These are phyloP conservation scores for Hyles euphorbiae DNA, from an alignment of 1,140 invertebrate species.

Conservation along the genomic window DNA sequence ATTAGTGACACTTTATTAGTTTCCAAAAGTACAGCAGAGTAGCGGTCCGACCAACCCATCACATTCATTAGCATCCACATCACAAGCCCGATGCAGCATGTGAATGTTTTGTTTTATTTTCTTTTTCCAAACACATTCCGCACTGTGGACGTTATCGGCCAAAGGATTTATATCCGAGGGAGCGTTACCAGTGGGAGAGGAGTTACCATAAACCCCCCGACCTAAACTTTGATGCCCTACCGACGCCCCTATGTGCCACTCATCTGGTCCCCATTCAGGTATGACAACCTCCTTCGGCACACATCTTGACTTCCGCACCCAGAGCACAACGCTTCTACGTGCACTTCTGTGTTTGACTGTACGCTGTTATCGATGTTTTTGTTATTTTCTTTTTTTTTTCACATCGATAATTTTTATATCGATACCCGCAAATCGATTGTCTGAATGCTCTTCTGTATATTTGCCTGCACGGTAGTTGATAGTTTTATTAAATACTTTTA, in stretches of 20 bases:
- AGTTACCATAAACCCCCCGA: conserved; percentile 73
- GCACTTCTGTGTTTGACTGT: conserved; percentile 47
- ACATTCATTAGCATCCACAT: conserved; percentile 60
- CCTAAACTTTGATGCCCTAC: conserved; percentile 69
- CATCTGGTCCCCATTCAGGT: conserved; percentile 84
- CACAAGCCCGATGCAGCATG: conserved; percentile 70
- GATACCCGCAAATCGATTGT: background rate
- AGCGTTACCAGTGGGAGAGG: conserved; percentile 69
- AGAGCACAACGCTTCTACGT: conserved; percentile 60
- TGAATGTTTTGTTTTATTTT: conserved; percentile 74
- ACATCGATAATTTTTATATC: background rate
- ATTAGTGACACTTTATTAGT: too few relatives aligned
- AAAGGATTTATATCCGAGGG: conserved; percentile 72
- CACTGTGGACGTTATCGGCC: conserved; percentile 66
- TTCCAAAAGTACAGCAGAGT: conserved; percentile 26
- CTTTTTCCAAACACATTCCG: conserved; percentile 71
- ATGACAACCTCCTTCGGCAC: conserved; percentile 65
- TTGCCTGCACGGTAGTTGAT: conserved; percentile 53
- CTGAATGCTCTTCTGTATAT: background rate
- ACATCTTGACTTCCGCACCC: conserved; percentile 46
- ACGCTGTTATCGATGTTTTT: conserved; percentile 40
- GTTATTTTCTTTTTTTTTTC: conserved; percentile 14
- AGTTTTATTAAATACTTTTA: conserved; percentile 15
- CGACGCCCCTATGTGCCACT: conserved; percentile 73
- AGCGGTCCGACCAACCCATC: conserved; percentile 34